Base-by-base conservation (phyloP, 2,888 invertebrate genomes). In the Drosophila villosipedis region DNA sequence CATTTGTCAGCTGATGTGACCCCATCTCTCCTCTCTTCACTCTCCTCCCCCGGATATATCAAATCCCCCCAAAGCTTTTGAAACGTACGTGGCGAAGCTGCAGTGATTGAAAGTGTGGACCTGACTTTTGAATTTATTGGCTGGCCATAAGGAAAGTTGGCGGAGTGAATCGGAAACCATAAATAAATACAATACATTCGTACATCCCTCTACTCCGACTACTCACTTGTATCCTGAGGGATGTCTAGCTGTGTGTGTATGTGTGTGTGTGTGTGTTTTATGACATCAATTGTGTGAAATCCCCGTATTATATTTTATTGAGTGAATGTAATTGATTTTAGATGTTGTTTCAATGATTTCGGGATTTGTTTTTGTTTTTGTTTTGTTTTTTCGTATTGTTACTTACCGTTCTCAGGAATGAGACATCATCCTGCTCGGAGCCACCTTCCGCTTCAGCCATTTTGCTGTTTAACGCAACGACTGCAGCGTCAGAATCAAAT, bases 391-490 rank as follows among this genome's bases (percentile, higher is more conserved):
- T 41, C 10, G 2, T 55, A 12, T 31, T 12, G 49, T 9, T 79
- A 95, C 97, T 96, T 94, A 99, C 99, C 96, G 99, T 99, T 92
- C 99, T 96, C 92, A 99, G 96, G 95, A 99, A 99, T 94, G 99
- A 99, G 94, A 99, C 98, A 96, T 99, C 99, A 96, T 99, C 99
- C 95, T 99, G 99, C 95, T 99, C 99, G 92, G 99, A 98, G 86
- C 98, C 97, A 92, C 98, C 98, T 94, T 98, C 98, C 92, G 97
- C 97, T 95, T 98, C 98, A 93, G 97, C 97, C 98, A 98, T 98
- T 82, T 89, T 91, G 78, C 58, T 73, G 66, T 81, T 68, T 78
- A 69, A 74, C 80, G 85, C 89, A 91, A 87, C 87, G 83, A 88
- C 85, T 84, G 83, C 82, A 78, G 90, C 91, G 79, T 68, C 37